These are phyloP conservation scores for Mythimna loreyi DNA, from an alignment of 2,888 invertebrate genomes.

Conservation along the genomic window DNA sequence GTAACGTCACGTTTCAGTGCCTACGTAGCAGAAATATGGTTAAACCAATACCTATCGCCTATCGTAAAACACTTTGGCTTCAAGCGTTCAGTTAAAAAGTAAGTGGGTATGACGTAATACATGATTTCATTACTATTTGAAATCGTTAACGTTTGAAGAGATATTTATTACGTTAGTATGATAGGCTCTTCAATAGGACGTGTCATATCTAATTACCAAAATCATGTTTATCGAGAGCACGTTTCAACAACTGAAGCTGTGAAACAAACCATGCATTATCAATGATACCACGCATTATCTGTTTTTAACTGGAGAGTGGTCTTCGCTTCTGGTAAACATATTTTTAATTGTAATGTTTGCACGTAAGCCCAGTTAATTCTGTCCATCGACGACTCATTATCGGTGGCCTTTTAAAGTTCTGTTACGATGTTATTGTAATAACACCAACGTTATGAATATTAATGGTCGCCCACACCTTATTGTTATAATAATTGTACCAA, in stretches of 20 bases:
- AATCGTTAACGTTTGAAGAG: conserved; percentile 29
- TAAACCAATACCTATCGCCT: conserved; percentile 20
- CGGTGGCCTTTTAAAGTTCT: conserved; percentile 52
- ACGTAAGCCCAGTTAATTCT: conserved; percentile 31
- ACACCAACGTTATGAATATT: conserved; percentile 58
- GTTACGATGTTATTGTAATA: conserved; percentile 54
- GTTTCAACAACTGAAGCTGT: conserved; percentile 61
- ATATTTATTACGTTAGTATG: conserved; percentile 34
- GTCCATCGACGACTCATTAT: conserved; percentile 43
- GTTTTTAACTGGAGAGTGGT: conserved; percentile 18
- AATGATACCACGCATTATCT: conserved; percentile 65
- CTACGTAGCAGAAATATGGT: conserved; percentile 7
- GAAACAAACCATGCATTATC: conserved; percentile 68
- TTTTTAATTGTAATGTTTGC: conserved; percentile 17
- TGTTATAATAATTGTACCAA: conserved; percentile 50
- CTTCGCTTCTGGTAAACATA: conserved; percentile 24
- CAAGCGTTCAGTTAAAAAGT: conserved; percentile 31
- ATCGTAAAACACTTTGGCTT: conserved; percentile 44
- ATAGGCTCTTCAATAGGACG: conserved; percentile 60
- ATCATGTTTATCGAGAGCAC: conserved; percentile 67
- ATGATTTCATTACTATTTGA: conserved; percentile 52
- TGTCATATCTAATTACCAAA: conserved; percentile 71
- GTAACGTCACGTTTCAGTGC: conserved; percentile 19
- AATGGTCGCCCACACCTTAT: conserved; percentile 57
- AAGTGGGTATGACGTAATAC: conserved; percentile 43